Base-by-base conservation (phyloP, 2,113 vertebrate genomes). In the Apteryx mantelli region DNA sequence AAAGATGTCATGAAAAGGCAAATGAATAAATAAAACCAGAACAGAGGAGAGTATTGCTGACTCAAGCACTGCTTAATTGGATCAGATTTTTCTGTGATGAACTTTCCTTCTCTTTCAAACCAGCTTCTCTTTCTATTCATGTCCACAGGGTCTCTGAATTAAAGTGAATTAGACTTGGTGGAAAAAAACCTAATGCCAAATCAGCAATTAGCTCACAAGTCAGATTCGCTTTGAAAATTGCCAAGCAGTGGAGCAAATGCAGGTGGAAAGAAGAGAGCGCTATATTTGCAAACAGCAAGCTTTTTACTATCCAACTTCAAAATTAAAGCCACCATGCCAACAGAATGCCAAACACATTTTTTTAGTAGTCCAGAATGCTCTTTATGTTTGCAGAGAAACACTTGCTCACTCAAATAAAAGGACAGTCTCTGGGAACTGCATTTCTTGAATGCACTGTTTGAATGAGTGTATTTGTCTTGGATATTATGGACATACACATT, bases 401-500 rank as follows among this genome's bases (percentile, higher is more conserved):
- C 32, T 69, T 53, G 55, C 55, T 55, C 64, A 82, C 71, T 87
- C 58, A 95, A 97, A 87, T 70, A 82, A 94, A 86, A 93, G 50
- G 83, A 56, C 26, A 36, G 68, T 58, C 61, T 89, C 86, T 70
- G 52, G 68, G 77, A 93, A 85, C 13, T 42, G 50, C 55, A 73
- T 61, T 85, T 86, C 58, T 52, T 64, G 74, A 93, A 88, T 32
- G 20, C 48, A 42, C 52, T 55, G 30, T 64, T 52, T 73, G 58
- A 94, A 75, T 34, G 16, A 86, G n/a, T 66, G 24, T 44, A 65
- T 96, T 93, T 94, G 60, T 83, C 68, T 90, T 83, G 40, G 21
- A 12, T 71, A 71, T 68, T 84, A 90, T 70, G 68, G 71, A 78
- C n/a, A n/a, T 84, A 68, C 77, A 85, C 68, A 44, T 77, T 94